These are phyloP conservation scores for Erythrolamprus reginae DNA, from an alignment of 2,113 vertebrate genomes.

Conservation along the genomic window DNA sequence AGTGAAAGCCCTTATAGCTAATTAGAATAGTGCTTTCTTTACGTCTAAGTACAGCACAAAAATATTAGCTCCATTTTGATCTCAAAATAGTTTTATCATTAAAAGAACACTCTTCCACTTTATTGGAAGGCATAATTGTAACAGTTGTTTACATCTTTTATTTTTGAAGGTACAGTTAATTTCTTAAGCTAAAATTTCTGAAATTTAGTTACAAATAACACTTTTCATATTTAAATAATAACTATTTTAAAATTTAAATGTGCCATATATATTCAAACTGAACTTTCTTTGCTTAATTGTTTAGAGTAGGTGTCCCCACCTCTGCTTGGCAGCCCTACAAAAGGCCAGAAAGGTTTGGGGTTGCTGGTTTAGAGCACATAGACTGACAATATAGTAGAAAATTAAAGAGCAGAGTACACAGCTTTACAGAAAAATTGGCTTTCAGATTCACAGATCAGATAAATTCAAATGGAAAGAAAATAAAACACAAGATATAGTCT, in stretches of 20 bases:
- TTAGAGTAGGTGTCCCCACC: neutral
- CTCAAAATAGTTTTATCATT: neutral
- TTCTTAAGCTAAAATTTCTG: neutral
- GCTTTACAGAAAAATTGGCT: neutral
- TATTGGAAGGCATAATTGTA: neutral
- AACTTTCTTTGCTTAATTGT: neutral
- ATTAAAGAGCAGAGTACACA: neutral
- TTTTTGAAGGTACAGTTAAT: neutral
- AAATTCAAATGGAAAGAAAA: neutral
- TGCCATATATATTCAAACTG: neutral
- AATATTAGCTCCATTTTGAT: neutral
- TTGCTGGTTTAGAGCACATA: neutral
- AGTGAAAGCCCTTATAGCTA: neutral
- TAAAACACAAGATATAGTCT: neutral
- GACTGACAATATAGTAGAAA: neutral
- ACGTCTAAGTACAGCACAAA: neutral
- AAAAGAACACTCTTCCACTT: neutral
- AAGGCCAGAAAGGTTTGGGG: neutral
- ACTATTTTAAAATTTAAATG: neutral
- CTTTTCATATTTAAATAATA: neutral
- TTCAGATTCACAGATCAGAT: neutral
- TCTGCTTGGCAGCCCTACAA: fast-evolving
- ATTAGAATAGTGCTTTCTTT: neutral
- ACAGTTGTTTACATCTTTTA: neutral
- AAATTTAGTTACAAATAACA: neutral